Percentiles rank a stretch among this genome's conserved stretches.
Evolutionary conservation across 2,888 invertebrate genomes (phyloP).

Genomic region (Idaea biselata): DNA sequence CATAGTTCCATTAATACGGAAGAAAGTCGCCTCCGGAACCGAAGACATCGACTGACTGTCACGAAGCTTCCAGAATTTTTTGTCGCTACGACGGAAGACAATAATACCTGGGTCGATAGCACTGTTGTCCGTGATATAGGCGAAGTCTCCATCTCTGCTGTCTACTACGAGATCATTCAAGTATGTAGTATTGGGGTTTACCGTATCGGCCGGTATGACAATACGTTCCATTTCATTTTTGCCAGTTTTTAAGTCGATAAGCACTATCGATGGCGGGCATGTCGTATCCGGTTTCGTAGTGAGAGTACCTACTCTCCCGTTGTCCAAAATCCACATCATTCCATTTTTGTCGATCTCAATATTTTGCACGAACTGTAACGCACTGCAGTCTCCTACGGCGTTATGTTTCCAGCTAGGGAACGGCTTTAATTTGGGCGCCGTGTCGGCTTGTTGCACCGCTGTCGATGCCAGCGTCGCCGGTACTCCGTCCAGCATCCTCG

Average conservation of each 20-base stretch:
- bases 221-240: slow-evolving; percentile 80
- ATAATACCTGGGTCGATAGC: slow-evolving; percentile 86
- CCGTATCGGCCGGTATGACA: slow-evolving; percentile 82
- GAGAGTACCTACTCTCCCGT: slow-evolving; percentile 83
- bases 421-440: slow-evolving; percentile 82
- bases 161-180: slow-evolving; percentile 88
- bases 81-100: slow-evolving; percentile 83
- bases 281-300: slow-evolving; percentile 72
- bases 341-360: slow-evolving; percentile 87
- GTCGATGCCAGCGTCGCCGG: slow-evolving; percentile 85
- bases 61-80: slow-evolving; percentile 86
- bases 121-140: slow-evolving; percentile 87
- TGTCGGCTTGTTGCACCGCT: slow-evolving; percentile 69
- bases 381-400: slow-evolving; percentile 82
- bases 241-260: slow-evolving; percentile 83
- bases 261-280: slow-evolving; percentile 85
- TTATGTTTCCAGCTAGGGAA: slow-evolving; percentile 88
- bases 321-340: slow-evolving; percentile 85
- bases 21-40: slow-evolving; percentile 77
- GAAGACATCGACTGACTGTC: slow-evolving; percentile 83
- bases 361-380: slow-evolving; percentile 87
- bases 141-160: slow-evolving; percentile 84
- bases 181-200: slow-evolving; percentile 79
- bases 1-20: slow-evolving; percentile 81
- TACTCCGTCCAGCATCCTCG: slow-evolving; percentile 85